Percentiles rank a stretch among this genome's conserved stretches.
phyloP scores from a whole-genome alignment of 2,888 invertebrate species.

The Drosophila kanekoi region DNA sequence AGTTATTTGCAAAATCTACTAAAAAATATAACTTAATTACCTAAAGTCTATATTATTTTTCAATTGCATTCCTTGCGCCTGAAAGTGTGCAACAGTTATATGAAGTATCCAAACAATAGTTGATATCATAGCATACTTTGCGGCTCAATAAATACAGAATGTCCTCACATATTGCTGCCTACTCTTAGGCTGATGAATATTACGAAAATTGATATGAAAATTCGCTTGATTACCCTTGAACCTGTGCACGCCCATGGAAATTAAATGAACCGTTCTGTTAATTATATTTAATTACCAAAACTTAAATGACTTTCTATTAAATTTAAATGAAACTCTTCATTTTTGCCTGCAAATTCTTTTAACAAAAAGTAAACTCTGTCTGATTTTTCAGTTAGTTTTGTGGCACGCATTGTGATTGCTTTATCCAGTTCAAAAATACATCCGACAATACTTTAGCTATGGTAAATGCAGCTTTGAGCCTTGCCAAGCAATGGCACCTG shows the following conservation, averaged over 20 bases:
- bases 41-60: too few species aligned
- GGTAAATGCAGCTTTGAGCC: neutral
- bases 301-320: slow-evolving; percentile 19
- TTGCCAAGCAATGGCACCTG: slow-evolving; percentile 3
- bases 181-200: neutral
- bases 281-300: slow-evolving; percentile 37
- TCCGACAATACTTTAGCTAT: slow-evolving; percentile 2
- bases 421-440: neutral
- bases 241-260: neutral
- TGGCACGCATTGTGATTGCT: neutral
- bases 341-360: neutral
- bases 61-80: too few species aligned
- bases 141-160: too few species aligned
- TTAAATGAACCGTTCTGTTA: slow-evolving; percentile 45
- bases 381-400: slow-evolving; percentile 19
- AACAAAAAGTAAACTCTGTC: slow-evolving; percentile 21
- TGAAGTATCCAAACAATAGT: neutral
- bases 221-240: slow-evolving; percentile 33
- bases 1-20: too few species aligned
- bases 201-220: neutral
- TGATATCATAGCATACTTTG: slow-evolving; percentile 1
- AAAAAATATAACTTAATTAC: too few species aligned
- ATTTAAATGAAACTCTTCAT: neutral
- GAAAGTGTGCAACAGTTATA: slow-evolving; percentile 1
- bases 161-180: neutral